Conservation (phyloP, 2,113 vertebrate genomes). For the Hassar affinis region DNA sequence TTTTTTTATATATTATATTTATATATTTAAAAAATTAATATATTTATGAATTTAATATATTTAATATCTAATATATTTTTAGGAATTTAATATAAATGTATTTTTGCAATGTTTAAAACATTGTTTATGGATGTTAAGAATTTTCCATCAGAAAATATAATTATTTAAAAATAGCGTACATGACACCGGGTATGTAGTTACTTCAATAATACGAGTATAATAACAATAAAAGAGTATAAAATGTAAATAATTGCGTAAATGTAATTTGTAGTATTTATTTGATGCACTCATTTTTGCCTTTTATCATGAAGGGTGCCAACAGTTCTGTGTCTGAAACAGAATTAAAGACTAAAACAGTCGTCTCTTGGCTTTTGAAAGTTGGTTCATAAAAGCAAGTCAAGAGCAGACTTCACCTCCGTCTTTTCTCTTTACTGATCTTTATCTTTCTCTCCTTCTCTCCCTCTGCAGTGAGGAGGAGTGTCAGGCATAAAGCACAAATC, state of each 20-base stretch:
- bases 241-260: not conserved
- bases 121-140: not conserved
- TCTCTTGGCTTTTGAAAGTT: not conserved
- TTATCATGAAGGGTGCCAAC: not conserved
- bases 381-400: conserved; percentile 18
- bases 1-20: too few species aligned
- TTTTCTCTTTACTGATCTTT: not conserved
- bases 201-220: not conserved
- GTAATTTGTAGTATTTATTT: not conserved
- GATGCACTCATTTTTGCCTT: not conserved
- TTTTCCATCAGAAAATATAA: not conserved
- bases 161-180: not conserved
- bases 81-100: not conserved
- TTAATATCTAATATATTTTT: not conserved
- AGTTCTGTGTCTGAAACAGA: not conserved
- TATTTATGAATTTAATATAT: too few species aligned
- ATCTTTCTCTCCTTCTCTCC: conserved; percentile 21
- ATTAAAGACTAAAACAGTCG: too few species aligned
- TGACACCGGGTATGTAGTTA: not conserved
- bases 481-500: conserved; percentile 55
- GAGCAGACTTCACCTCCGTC: conserved; percentile 1
- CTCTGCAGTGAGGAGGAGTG: not conserved
- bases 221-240: not conserved
- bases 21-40: too few species aligned
- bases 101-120: not conserved